These are phyloP conservation scores for Hemibagrus wyckioides DNA, from an alignment of 2,113 vertebrate species.

Conservation along the genomic window DNA sequence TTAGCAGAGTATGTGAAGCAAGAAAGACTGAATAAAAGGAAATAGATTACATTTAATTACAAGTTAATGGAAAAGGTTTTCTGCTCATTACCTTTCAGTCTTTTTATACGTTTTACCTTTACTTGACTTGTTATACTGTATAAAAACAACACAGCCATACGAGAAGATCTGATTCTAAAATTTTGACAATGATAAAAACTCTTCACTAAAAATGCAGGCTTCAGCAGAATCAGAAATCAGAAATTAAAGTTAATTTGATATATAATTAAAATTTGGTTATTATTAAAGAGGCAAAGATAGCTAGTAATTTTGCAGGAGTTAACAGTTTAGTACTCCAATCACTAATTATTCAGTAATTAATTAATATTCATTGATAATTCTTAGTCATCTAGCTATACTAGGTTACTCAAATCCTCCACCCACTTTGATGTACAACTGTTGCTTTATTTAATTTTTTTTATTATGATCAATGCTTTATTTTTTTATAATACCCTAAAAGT, in stretches of 20 bases:
- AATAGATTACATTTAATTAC: neutral
- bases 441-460: neutral
- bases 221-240: neutral
- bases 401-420: neutral
- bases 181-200: neutral
- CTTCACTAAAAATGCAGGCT: neutral
- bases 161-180: neutral
- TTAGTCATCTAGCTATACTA: neutral
- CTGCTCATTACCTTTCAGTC: neutral
- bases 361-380: neutral
- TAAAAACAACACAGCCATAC: neutral
- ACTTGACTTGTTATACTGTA: neutral
- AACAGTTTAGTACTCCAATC: no score
- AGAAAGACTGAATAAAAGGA: neutral
- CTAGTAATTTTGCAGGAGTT: neutral
- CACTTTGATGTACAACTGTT: neutral
- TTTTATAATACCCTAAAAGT: neutral
- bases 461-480: neutral
- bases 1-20: neutral
- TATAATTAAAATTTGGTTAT: neutral
- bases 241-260: neutral
- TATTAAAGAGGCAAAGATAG: neutral
- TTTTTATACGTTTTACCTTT: neutral
- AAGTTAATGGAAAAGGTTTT: neutral
- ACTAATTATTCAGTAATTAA: neutral